Conservation (phyloP, 2,888 invertebrate genomes). For the Amblyjoppa proteus region DNA sequence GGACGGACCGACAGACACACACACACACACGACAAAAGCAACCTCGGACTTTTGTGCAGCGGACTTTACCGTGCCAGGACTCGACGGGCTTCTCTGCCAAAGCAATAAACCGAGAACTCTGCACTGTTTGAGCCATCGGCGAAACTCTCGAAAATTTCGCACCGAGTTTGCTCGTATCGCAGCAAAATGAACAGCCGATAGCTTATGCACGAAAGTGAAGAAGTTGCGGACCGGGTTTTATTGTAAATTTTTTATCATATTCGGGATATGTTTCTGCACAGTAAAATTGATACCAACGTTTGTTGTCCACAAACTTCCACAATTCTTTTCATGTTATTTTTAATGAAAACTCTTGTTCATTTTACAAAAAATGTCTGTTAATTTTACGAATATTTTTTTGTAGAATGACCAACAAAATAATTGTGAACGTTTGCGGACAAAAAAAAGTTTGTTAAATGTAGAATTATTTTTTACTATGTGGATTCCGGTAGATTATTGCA, state of each 20-base stretch:
- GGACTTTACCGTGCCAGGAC: not conserved
- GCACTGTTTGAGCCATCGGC: not conserved
- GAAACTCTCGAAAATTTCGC: not conserved
- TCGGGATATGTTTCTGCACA: too few relatives aligned
- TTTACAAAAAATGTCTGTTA: too few relatives aligned
- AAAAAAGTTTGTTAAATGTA: too few relatives aligned
- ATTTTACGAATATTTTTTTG: too few relatives aligned
- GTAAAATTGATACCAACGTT: too few relatives aligned
- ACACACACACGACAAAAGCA: conserved; percentile 11
- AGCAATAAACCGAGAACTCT: conserved; percentile 42
- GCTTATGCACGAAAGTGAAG: not conserved
- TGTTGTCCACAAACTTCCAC: too few relatives aligned
- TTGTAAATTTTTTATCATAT: not conserved
- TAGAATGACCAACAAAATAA: too few relatives aligned
- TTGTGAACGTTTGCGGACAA: too few relatives aligned
- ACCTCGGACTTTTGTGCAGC: conserved; percentile 28
- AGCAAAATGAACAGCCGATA: not conserved
- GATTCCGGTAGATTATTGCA: too few relatives aligned
- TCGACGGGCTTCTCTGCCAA: conserved; percentile 38
- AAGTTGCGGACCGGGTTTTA: not conserved
- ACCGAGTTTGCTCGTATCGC: not conserved
- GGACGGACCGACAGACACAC: not conserved
- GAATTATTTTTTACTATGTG: too few relatives aligned
- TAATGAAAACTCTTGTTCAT: too few relatives aligned
- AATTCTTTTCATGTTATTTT: too few relatives aligned